Evolutionary conservation across 2,888 invertebrate genomes (phyloP), one percentile per base, ranked within the genome.

Genomic region (Euspilapteryx auroguttella): DNA sequence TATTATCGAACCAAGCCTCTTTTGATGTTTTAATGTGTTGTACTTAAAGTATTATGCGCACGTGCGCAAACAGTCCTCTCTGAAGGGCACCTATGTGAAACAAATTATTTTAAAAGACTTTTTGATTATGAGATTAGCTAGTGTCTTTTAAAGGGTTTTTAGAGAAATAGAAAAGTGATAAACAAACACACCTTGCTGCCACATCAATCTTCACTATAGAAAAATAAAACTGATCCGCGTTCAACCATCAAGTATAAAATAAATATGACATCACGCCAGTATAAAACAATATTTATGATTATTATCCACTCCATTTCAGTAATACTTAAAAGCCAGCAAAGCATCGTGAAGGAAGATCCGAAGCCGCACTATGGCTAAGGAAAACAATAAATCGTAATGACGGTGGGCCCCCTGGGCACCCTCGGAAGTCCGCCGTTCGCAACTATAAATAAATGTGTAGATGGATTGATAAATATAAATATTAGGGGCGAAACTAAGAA

Each of bases 391-490:
- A 73, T 75, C 55, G 63, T 63, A 65, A 66, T 63, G 69, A 69
- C 57, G 55, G 62, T 49, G 49, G 49, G 53, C 61, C 65, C 64
- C 65, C 44, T 46, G 63, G 63, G 65, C 62, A 62, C 71, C 71
- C 71, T 68, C 57, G 54, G 62, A 63, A 59, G 63, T 61, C 63
- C 61, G 68, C 71, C 68, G 69, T 71, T 73, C 63, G 61, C 51
- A 52, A 65, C 71, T 73, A 73, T 69, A 75, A 69, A 71, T 71
- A 73, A 73, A 73, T 71, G 69, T 66, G 69, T 71, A 75, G 73
- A 75, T 73, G 69, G 65, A 73, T 73, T 75, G 73, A 75, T 75
- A 73, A 75, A 75, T 73, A 75, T 71, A 75, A 75, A 75, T 73
- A 75, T 71, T 68, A 62, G 73, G 73, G 73, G 68, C 69, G 69